These are phyloP conservation scores for Rallus crepitans DNA, from an alignment of 2,797 vertebrate species.

Conservation along the genomic window DNA sequence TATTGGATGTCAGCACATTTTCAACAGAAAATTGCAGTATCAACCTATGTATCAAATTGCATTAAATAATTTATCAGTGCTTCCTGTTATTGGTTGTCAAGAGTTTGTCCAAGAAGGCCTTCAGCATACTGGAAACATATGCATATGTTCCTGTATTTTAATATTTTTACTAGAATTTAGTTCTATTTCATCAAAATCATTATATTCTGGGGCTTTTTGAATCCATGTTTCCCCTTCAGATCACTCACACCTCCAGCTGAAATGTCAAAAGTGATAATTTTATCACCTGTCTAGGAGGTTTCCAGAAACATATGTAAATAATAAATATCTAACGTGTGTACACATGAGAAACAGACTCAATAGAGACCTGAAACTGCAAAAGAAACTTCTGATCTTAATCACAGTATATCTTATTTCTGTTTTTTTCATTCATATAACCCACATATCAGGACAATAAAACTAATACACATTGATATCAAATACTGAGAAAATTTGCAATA, in stretches of 20 bases:
- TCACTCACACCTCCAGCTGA: not conserved
- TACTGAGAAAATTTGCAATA: not conserved
- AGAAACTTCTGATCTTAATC: not conserved
- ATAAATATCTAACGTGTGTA: not conserved
- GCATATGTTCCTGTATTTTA: not conserved
- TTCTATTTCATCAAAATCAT: not conserved
- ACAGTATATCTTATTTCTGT: accelerated
- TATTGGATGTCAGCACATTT: not conserved
- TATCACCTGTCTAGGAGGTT: not conserved
- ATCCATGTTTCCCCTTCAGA: not conserved
- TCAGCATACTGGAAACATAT: not conserved
- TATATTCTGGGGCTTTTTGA: not conserved
- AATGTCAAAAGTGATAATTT: not conserved
- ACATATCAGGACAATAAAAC: not conserved
- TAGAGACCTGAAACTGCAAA: not conserved
- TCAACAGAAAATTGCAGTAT: not conserved
- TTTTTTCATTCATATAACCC: not conserved
- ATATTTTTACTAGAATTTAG: not conserved
- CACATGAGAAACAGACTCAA: not conserved
- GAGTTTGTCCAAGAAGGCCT: not conserved
- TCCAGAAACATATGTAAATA: not conserved
- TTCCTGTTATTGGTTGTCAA: not conserved
- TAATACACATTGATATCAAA: not conserved
- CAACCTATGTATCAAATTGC: not conserved
- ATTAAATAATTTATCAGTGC: not conserved